A percentile compares a stretch with the other conserved stretches of the same genome.
These are phyloP conservation scores for Athetis lepigone DNA, from an alignment of 2,888 invertebrate genomes.

Conservation along the genomic window DNA sequence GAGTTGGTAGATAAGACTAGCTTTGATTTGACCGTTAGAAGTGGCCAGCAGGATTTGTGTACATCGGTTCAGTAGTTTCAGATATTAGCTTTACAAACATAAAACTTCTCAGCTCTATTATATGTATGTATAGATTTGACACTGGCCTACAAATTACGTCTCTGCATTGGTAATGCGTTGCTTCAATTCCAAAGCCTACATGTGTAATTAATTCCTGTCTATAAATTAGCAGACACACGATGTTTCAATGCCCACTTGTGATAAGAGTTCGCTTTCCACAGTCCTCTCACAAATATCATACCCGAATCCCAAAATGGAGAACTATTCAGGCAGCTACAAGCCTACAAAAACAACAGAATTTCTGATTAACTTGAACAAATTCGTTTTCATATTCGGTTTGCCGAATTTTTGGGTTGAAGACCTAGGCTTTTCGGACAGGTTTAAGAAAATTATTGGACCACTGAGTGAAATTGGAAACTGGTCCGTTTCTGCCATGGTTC, in stretches of 20 bases:
- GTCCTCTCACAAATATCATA: background rate
- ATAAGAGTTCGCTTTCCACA: too few relatives aligned
- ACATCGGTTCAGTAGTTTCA: too few relatives aligned
- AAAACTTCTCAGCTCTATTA: too few relatives aligned
- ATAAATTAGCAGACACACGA: conserved; percentile 11
- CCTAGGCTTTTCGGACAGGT: conserved; percentile 41
- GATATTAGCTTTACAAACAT: too few relatives aligned
- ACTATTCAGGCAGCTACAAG: conserved; percentile 23
- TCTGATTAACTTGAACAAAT: conserved; percentile 38
- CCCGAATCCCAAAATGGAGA: conserved; percentile 25
- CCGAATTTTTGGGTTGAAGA: conserved; percentile 63
- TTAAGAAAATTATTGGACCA: conserved; percentile 41
- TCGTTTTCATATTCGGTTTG: conserved; percentile 52
- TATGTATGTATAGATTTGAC: background rate
- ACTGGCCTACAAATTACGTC: conserved; percentile 11
- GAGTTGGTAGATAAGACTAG: too few relatives aligned
- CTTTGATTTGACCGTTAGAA: too few relatives aligned
- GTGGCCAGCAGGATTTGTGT: too few relatives aligned
- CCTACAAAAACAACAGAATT: conserved; percentile 51
- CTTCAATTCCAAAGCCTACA: conserved; percentile 1
- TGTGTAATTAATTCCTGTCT: background rate
- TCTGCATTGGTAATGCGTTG: conserved; percentile 19
- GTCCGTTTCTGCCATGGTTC: conserved; percentile 5
- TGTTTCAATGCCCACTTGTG: too few relatives aligned
- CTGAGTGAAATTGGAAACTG: conserved; percentile 35